phyloP scores from a whole-genome alignment of 2,888 invertebrate genomes.

The Ceraclea dissimilis region DNA sequence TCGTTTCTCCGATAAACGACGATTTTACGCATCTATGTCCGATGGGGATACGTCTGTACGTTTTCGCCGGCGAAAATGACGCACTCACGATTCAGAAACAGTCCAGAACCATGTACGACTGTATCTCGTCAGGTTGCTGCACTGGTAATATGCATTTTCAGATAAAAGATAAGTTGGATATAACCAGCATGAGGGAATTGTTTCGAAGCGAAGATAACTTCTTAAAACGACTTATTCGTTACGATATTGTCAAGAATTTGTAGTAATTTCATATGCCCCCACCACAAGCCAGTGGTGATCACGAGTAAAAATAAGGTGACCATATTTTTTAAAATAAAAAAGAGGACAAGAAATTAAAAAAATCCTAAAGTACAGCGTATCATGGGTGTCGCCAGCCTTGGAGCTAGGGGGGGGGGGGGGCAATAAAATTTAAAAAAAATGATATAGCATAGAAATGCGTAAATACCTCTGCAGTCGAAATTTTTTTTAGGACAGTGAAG shows the following conservation, averaged over 20 bases:
- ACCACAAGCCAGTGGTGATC: no score
- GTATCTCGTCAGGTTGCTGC: slow-evolving; percentile 16
- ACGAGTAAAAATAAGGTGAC: no score
- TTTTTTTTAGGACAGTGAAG: no score
- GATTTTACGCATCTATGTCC: slow-evolving; percentile 15
- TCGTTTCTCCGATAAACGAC: slow-evolving; percentile 15
- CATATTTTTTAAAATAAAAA: no score
- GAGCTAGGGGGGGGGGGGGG: no score
- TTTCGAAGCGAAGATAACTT: slow-evolving; percentile 20
- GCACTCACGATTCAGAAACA: slow-evolving; percentile 10
- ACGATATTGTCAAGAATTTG: slow-evolving; percentile 19
- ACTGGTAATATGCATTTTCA: slow-evolving; percentile 22
- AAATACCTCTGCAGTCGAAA: no score
- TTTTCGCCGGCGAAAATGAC: slow-evolving; percentile 19
- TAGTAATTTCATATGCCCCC: no score
- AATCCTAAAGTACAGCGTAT: no score
- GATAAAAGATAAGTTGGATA: slow-evolving; percentile 17
- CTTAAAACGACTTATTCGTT: slow-evolving; percentile 18
- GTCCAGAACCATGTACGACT: slow-evolving; percentile 23
- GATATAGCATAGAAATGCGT: no score
- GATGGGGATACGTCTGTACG: slow-evolving; percentile 15
- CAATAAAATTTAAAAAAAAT: no score
- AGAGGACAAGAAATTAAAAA: no score
- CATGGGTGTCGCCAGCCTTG: no score
- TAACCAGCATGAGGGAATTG: slow-evolving; percentile 5